Evolutionary conservation across 1,140 invertebrate genomes (phyloP), one percentile per base, ranked within the genome.

Genomic region (Conus betulinus): DNA sequence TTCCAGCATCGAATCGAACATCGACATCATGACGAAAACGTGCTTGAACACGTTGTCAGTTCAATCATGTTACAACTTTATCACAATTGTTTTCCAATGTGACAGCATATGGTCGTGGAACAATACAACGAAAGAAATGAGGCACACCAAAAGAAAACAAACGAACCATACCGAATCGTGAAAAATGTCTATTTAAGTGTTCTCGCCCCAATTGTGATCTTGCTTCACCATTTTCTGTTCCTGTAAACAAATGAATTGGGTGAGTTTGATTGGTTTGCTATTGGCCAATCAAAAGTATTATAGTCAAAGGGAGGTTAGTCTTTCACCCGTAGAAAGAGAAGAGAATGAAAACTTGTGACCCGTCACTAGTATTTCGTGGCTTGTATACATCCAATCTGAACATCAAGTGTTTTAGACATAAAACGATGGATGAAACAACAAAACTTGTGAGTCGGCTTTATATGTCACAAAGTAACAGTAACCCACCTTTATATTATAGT

Each of bases 241-340:
- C 76, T 78, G 76, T 78, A 78, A 78, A 78, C 76, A 78, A 78
- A 78, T 78, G 76, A 78, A 78, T 17, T 27, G 27, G 6, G 17
- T 17, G 11, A 5, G 11, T 27, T 78, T 51, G 25, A 78, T 78
- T 78, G 76, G 76, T 51, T 51, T 11, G 8, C 23, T 78, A 39
- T 5, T 13, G 17, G 76, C 76, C 76, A 78, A 78, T 78, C 76
- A 51, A 78, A 78, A 51, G 10, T 13, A 0, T 51, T 39, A 2
- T 39, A 8, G n/a, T 23, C 25, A 8, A 78, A 51, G 76, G 76
- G n/a, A 78, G 76, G 39, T 78, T 39, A 78, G 8, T 10, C 25
- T 78, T 39, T 11, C 23, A 13, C 25, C 76, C 4, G 39, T 39
- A 3, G 39, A 39, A 39, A 39, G 39, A n/a, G n/a, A 39, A 39